Evolutionary conservation across 2,888 invertebrate genomes (phyloP).

Genomic region (Eilema caniola): DNA sequence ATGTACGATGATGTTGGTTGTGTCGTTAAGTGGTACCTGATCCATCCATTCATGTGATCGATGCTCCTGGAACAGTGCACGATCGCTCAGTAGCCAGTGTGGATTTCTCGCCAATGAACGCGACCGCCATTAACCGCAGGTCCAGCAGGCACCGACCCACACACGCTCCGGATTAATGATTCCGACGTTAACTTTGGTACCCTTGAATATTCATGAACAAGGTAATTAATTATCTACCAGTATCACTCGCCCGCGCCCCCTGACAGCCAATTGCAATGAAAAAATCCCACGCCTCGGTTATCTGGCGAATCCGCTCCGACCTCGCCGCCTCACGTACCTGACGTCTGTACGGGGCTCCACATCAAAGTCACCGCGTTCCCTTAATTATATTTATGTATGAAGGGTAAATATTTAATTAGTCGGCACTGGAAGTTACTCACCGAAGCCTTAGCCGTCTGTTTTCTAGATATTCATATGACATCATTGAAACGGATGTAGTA

Average conservation of each 20-base stretch:
- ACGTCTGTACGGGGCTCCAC: background rate
- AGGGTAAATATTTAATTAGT: background rate
- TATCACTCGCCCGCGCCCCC: background rate
- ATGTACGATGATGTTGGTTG: too few relatives aligned
- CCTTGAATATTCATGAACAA: constrained; percentile 18
- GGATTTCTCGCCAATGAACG: background rate
- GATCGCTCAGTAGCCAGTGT: too few relatives aligned
- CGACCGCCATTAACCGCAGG: too few relatives aligned
- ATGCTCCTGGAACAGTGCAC: too few relatives aligned
- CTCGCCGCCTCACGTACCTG: background rate
- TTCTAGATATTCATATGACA: background rate
- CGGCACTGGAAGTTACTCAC: background rate
- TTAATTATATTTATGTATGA: background rate
- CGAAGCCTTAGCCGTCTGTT: background rate
- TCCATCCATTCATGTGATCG: too few relatives aligned
- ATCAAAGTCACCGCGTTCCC: background rate
- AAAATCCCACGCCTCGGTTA: background rate
- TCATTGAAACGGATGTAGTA: background rate
- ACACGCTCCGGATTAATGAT: constrained; percentile 9
- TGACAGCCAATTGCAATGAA: background rate
- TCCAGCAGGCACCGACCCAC: background rate
- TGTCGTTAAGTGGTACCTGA: too few relatives aligned
- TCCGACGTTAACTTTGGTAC: background rate
- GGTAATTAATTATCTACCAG: constrained; percentile 13
- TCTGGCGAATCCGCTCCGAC: background rate